Percentiles rank a stretch among this genome's conserved stretches.
phyloP scores from a whole-genome alignment of 2,888 invertebrate genomes.

The Microdon myrmicae region DNA sequence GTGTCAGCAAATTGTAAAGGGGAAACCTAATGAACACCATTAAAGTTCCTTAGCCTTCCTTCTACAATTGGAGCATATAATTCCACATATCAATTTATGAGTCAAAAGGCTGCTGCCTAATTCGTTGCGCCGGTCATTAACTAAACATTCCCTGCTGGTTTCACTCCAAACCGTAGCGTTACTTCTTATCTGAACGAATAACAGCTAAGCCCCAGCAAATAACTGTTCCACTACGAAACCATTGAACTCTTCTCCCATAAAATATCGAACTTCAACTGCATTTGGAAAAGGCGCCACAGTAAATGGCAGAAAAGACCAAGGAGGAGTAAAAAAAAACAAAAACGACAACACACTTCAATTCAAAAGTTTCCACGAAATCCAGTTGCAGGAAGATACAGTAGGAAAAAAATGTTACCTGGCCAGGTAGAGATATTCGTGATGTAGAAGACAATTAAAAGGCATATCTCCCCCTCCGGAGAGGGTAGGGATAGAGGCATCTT shows the following conservation, averaged over 20 bases:
- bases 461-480: slow-evolving; percentile 42
- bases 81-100: too few relatives aligned
- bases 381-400: slow-evolving; percentile 43
- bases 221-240: slow-evolving; percentile 40
- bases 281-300: slow-evolving; percentile 25
- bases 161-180: too few relatives aligned
- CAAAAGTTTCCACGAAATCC: slow-evolving; percentile 47
- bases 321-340: slow-evolving; percentile 12
- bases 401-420: slow-evolving; percentile 13
- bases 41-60: too few relatives aligned
- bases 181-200: too few relatives aligned
- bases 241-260: slow-evolving; percentile 45
- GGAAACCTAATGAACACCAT: too few relatives aligned
- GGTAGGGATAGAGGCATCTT: too few relatives aligned
- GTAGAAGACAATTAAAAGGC: slow-evolving; percentile 51
- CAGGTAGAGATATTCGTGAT: slow-evolving; percentile 47
- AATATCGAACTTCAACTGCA: slow-evolving; percentile 51
- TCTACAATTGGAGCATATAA: too few relatives aligned
- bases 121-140: too few relatives aligned
- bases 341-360: slow-evolving; percentile 5
- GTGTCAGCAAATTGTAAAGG: too few relatives aligned
- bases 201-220: too few relatives aligned
- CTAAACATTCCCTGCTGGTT: too few relatives aligned
- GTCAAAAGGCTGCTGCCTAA: too few relatives aligned
- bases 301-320: slow-evolving; percentile 12